Percentiles rank a stretch among this genome's conserved stretches.
Conservation (phyloP, 2,888 invertebrate species). For the Leptothorax acervorum region DNA sequence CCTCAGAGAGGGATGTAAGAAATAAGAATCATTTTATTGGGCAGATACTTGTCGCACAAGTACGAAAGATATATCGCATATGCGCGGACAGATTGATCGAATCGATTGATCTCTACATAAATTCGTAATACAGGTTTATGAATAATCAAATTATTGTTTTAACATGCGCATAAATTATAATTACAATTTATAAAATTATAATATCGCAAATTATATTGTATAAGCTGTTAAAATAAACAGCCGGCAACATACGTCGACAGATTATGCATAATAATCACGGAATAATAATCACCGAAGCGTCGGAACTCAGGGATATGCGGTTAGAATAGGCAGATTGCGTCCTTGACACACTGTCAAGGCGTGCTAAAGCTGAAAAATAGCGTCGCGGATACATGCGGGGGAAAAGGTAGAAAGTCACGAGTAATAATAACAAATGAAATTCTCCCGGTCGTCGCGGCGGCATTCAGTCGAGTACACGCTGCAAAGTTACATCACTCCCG, state of each 20-base stretch:
- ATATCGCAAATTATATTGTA: neutral
- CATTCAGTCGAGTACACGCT: slow-evolving; percentile 22
- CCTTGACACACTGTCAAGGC: slow-evolving; percentile 2
- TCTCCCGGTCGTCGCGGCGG: slow-evolving; percentile 1
- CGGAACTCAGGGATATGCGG: neutral
- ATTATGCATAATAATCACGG: neutral
- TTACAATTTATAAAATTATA: neutral
- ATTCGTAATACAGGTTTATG: neutral
- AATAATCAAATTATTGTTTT: slow-evolving; percentile 11
- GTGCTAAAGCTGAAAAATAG: slow-evolving; percentile 15
- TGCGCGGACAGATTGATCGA: neutral
- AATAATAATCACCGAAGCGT: neutral
- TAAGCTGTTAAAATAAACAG: neutral
- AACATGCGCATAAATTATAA: neutral
- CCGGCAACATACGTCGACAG: neutral
- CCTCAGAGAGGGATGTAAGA: neutral
- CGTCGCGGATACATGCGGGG: neutral
- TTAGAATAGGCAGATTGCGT: slow-evolving; percentile 7
- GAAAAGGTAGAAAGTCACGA: slow-evolving; percentile 32
- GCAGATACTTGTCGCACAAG: neutral
- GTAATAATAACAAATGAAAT: slow-evolving; percentile 51
- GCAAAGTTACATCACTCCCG: slow-evolving; percentile 55
- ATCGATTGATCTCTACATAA: neutral
- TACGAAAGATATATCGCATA: neutral
- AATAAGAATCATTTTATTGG: neutral